Conservation (phyloP, 2,113 vertebrate genomes). For the Paedocypris sp. region DNA sequence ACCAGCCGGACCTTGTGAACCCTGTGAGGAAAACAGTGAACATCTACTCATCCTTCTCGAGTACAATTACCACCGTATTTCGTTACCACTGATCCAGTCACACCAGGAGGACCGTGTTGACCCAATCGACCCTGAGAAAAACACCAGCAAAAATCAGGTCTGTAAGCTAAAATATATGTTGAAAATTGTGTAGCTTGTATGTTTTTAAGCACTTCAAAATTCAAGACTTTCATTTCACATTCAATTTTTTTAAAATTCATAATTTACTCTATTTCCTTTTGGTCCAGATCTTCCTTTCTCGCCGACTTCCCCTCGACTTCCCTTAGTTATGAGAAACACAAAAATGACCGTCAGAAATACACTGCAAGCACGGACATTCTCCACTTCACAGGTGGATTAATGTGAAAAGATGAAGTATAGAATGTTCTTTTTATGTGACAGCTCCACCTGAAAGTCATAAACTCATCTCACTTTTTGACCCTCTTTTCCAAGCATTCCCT, state of each 20-base stretch:
- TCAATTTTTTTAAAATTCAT: not conserved
- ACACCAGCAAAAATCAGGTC: not conserved
- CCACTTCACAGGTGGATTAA: not conserved
- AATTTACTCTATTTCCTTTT: constrained; percentile 57
- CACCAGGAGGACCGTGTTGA: constrained; percentile 59
- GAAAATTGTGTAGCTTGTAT: too few species aligned
- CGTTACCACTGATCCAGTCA: constrained; percentile 60
- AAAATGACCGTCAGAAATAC: not conserved
- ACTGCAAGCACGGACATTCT: too few species aligned
- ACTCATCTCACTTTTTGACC: constrained; percentile 63
- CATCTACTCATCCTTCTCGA: not conserved
- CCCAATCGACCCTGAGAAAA: constrained; percentile 59
- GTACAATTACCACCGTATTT: too few species aligned
- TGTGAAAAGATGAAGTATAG: not conserved
- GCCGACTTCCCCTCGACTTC: constrained; percentile 54
- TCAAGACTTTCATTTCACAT: not conserved
- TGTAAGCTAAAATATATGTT: too few species aligned
- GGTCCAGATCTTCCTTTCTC: constrained; percentile 48
- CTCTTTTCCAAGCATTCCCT: constrained; percentile 55
- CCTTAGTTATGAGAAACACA: constrained; percentile 45
- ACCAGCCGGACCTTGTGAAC: constrained; percentile 54
- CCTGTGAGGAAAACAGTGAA: constrained; percentile 45
- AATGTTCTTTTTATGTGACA: constrained; percentile 12
- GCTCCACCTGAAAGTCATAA: constrained; percentile 23
- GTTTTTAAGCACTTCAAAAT: too few species aligned